These are phyloP conservation scores for Notarius lentiginosus DNA, from an alignment of 2,113 vertebrate species.

Conservation along the genomic window DNA sequence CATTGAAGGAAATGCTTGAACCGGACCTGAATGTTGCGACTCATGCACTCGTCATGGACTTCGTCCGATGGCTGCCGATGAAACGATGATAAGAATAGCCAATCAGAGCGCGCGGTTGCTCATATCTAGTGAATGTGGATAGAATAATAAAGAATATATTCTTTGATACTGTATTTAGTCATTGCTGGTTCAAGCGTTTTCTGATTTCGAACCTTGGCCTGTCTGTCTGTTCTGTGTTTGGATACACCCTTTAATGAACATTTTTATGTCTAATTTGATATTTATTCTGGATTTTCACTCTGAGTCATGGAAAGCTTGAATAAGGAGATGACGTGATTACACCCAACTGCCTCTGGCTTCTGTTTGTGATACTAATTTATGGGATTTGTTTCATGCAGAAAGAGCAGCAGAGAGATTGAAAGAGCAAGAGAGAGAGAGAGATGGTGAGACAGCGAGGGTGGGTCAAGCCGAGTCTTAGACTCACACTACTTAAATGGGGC, in stretches of 20 bases:
- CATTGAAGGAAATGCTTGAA: too few species aligned
- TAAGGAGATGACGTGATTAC: not conserved
- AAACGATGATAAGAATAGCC: too few species aligned
- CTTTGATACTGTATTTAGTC: not conserved
- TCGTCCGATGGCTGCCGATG: too few species aligned
- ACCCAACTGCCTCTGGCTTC: not conserved
- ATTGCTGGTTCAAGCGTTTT: not conserved
- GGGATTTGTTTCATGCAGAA: not conserved
- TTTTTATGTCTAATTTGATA: not conserved
- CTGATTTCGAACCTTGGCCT: not conserved
- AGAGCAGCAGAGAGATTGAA: not conserved
- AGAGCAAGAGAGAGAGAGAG: not conserved
- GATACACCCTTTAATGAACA: not conserved
- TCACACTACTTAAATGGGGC: conserved; percentile 42
- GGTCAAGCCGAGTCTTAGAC: conserved; percentile 37
- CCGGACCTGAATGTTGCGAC: too few species aligned
- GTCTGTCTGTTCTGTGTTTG: not conserved
- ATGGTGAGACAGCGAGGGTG: not conserved
- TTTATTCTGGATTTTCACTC: not conserved
- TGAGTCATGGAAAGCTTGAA: not conserved
- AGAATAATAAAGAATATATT: not conserved
- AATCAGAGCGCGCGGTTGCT: too few species aligned
- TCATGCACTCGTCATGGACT: too few species aligned
- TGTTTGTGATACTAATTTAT: not conserved
- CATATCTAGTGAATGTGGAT: too few species aligned